A percentile compares a stretch with the other conserved stretches of the same genome.
These are phyloP conservation scores for Microtus oregoni DNA, from an alignment of 2,113 vertebrate genomes.

Conservation along the genomic window DNA sequence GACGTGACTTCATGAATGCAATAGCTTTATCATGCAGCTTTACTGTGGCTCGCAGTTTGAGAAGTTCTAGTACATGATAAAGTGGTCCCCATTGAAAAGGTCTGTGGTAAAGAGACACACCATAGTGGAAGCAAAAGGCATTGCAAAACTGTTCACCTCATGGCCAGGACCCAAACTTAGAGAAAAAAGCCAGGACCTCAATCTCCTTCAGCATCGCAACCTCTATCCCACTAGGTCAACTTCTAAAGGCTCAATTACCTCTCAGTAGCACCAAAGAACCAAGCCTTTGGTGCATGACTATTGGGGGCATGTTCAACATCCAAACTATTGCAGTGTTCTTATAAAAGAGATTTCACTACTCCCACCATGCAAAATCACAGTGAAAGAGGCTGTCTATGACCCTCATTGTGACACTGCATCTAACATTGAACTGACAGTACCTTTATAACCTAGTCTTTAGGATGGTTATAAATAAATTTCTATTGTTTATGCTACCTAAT, in stretches of 20 bases:
- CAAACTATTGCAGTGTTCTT: neutral
- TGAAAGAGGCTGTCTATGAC: neutral
- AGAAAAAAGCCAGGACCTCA: neutral
- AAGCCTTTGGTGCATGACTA: neutral
- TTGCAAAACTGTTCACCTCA: neutral
- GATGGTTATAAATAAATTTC: neutral
- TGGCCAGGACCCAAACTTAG: neutral
- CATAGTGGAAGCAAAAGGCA: neutral
- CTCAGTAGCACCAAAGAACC: neutral
- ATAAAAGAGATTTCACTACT: neutral
- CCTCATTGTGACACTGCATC: neutral
- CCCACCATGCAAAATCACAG: neutral
- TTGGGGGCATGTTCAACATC: neutral
- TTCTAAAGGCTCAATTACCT: neutral
- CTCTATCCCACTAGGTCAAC: neutral
- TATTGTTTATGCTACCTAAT: neutral
- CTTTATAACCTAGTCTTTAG: neutral
- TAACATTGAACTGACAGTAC: neutral
- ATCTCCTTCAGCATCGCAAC: neutral
- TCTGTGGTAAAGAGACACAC: neutral
- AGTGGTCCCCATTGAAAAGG: neutral
- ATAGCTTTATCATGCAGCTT: neutral
- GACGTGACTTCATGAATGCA: neutral
- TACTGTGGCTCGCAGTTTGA: neutral
- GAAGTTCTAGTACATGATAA: neutral